These are phyloP conservation scores for Entelurus aequoreus DNA, from an alignment of 2,113 vertebrate genomes.

Conservation along the genomic window DNA sequence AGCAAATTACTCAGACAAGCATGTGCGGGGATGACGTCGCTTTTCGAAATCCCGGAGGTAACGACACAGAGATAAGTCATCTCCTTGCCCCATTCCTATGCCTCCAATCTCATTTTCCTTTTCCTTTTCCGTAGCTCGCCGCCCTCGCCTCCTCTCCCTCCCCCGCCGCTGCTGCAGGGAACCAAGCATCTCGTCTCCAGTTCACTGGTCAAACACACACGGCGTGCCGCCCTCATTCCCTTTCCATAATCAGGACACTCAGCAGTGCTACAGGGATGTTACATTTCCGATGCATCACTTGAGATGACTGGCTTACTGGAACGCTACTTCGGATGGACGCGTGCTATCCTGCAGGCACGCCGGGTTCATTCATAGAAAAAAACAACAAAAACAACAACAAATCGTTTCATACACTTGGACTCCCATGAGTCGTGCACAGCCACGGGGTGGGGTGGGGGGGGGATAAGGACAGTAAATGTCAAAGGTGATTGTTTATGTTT, in stretches of 20 bases:
- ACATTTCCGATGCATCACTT: conserved; percentile 68
- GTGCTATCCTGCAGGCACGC: conserved; percentile 45
- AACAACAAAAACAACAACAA: neutral
- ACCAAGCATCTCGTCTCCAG: conserved; percentile 65
- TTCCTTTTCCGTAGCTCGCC: conserved; percentile 47
- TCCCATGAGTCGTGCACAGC: conserved; percentile 44
- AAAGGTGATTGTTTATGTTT: conserved; percentile 58
- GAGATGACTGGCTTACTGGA: conserved; percentile 56
- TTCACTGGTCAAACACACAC: conserved; percentile 71
- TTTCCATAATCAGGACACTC: conserved; percentile 66
- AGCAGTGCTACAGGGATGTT: conserved; percentile 59
- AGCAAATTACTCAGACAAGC: conserved; percentile 42
- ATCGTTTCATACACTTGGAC: conserved; percentile 32
- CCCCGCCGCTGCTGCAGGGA: conserved; percentile 54
- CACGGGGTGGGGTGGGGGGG: conserved; percentile 22
- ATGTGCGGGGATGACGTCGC: conserved; percentile 18
- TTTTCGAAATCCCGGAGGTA: conserved; percentile 21
- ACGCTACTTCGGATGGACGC: conserved; percentile 47
- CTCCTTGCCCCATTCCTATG: conserved; percentile 25
- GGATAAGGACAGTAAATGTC: conserved; percentile 58
- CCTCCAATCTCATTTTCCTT: conserved; percentile 36
- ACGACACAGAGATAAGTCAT: conserved; percentile 36
- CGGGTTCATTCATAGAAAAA: conserved; percentile 42
- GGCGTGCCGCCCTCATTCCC: conserved; percentile 63
- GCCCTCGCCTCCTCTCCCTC: conserved; percentile 12